These are phyloP conservation scores for Uria lomvia DNA, from an alignment of 2,113 vertebrate species.

Conservation along the genomic window DNA sequence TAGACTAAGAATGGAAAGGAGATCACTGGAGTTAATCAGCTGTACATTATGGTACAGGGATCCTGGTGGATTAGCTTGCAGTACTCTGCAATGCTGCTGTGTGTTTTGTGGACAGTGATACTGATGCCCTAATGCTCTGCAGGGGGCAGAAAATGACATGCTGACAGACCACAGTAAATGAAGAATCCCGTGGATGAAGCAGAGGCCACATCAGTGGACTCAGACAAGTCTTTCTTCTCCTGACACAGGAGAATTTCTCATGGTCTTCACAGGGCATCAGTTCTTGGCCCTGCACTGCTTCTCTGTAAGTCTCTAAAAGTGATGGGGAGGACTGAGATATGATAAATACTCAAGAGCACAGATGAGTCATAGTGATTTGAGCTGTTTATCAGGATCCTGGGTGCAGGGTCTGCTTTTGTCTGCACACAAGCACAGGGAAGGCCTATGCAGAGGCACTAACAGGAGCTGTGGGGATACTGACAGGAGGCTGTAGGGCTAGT, in stretches of 20 bases:
- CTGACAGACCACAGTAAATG: background rate
- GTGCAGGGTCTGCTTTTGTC: background rate
- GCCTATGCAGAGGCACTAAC: background rate
- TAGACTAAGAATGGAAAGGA: background rate
- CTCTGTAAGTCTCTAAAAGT: background rate
- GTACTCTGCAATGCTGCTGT: background rate
- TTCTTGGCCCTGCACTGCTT: background rate
- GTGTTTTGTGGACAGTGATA: background rate
- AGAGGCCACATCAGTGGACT: background rate
- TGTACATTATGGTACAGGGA: background rate
- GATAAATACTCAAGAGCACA: background rate
- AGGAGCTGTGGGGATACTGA: background rate
- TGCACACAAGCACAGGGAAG: background rate
- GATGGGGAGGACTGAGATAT: background rate
- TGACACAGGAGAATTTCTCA: background rate
- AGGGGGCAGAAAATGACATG: background rate
- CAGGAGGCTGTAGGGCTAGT: background rate
- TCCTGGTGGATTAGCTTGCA: background rate
- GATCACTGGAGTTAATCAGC: background rate
- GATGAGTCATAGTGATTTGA: background rate
- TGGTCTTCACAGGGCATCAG: background rate
- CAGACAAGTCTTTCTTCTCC: background rate
- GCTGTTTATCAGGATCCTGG: background rate
- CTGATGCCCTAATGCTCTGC: background rate
- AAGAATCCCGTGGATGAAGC: background rate